Conservation (phyloP, 2,797 vertebrate genomes). For the Margarornis squamiger region DNA sequence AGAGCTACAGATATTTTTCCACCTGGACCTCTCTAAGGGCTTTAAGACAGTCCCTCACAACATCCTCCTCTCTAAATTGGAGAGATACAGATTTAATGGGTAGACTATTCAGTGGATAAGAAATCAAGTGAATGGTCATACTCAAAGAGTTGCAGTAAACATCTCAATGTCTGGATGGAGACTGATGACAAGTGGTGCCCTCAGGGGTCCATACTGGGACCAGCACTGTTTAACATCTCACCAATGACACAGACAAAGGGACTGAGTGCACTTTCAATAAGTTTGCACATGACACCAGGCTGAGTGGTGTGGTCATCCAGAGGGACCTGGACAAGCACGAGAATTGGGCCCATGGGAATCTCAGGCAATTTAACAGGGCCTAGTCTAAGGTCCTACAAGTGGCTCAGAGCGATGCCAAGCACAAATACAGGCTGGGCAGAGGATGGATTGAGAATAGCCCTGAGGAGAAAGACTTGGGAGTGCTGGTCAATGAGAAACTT, state of each 20-base stretch:
- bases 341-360: background rate
- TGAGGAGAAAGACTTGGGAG: background rate
- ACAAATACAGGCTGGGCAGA: background rate
- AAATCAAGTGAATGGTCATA: background rate
- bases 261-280: background rate
- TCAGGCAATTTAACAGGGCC: background rate
- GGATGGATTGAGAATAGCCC: background rate
- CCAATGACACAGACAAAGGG: background rate
- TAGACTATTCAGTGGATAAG: background rate
- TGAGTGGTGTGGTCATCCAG: background rate
- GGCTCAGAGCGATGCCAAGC: background rate
- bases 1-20: background rate
- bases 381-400: background rate
- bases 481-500: background rate
- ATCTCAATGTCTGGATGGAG: accelerated
- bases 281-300: background rate
- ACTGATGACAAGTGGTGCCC: background rate
- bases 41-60: background rate
- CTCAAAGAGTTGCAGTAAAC: background rate
- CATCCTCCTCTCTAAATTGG: background rate
- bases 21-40: background rate
- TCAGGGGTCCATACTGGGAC: background rate
- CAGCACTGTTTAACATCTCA: background rate
- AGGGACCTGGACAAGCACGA: accelerated
- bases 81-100: background rate